Base-by-base conservation (phyloP, 35 echinoderm and acorn worm species). In the Lytechinus variegatus region DNA sequence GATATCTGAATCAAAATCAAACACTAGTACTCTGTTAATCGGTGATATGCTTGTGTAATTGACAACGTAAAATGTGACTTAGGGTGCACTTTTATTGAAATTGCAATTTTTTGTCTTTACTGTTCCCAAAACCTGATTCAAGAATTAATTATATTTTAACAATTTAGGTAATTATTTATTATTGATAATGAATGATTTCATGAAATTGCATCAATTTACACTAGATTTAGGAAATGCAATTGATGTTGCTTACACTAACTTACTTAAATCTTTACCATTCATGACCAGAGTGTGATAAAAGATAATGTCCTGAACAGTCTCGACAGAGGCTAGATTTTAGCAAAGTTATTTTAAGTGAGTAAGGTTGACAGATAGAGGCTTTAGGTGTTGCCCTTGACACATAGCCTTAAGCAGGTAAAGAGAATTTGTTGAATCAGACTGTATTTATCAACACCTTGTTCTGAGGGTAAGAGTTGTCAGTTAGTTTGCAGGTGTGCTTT, bases 401-500 rank as follows among this genome's bases (percentile, higher is more conserved):
- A 24, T 79, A 79, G 66, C 66, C 16, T 79, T 79, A 79, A 79
- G 66, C 21, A 79, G 66, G 66, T 79, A 79, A n/a, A 24, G 66
- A 16, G 16, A 79, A 79, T 79, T 79, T 79, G 66, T 79, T 79
- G 66, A 79, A 79, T 79, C 66, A 79, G 66, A 79, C 66, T 24
- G 66, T 79, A 79, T 79, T 79, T 79, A 79, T 79, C 66, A 79
- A 79, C 66, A 79, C 66, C 66, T 79, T 79, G 66, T 79, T n/a
- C 14, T 24, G 66, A 24, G 66, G 66, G 66, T 16, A 21, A 79
- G 19, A 79, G 66, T 79, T 79, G 66, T 79, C 66, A 79, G 19
- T 79, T 79, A 79, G 66, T 79, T 16, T 79, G 66, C 66, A 79
- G 66, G 66, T 79, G 66, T 79, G 66, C 21, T 7, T 16, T 24